Evolutionary conservation across 64 coral and sea anemone species (phyloP).

Genomic region (Montipora cactus): DNA sequence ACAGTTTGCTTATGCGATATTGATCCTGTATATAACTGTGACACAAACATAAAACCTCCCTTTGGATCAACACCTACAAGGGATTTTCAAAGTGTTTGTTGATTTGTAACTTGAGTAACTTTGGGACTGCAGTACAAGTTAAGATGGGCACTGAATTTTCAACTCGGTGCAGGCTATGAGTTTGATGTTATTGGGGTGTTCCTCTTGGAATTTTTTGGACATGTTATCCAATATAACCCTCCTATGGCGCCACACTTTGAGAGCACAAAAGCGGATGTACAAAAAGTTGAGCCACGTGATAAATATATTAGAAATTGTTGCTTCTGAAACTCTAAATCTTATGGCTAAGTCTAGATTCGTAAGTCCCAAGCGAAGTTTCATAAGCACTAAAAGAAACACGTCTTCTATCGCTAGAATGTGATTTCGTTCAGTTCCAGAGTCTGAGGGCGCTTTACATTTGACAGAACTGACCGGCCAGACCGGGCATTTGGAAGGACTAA

Average conservation of each 20-base stretch:
- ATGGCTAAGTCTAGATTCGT: conserved; percentile 68
- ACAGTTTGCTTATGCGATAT: too few relatives aligned
- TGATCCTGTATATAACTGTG: too few relatives aligned
- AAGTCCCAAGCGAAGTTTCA: conserved; percentile 71
- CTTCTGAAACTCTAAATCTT: conserved; percentile 48
- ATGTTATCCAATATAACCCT: neutral
- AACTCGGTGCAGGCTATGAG: conserved; percentile 29
- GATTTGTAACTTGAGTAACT: neutral
- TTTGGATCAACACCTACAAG: conserved; percentile 55
- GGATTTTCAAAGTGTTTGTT: conserved; percentile 25
- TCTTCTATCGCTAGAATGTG: conserved; percentile 58
- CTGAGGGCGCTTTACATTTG: neutral
- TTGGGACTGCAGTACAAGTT: too few relatives aligned
- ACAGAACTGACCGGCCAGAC: too few relatives aligned
- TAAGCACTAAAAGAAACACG: conserved; percentile 69
- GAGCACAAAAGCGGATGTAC: neutral
- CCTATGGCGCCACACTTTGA: conserved; percentile 57
- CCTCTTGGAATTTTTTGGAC: neutral
- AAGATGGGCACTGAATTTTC: too few relatives aligned
- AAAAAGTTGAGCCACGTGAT: conserved; percentile 32
- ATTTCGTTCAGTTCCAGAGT: neutral
- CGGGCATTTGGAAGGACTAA: too few relatives aligned
- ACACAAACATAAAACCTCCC: conserved; percentile 43
- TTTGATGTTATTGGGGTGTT: conserved; percentile 34
- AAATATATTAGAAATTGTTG: conserved; percentile 50